phyloP scores from a whole-genome alignment of 2,113 vertebrate species.

The Zeus faber region DNA sequence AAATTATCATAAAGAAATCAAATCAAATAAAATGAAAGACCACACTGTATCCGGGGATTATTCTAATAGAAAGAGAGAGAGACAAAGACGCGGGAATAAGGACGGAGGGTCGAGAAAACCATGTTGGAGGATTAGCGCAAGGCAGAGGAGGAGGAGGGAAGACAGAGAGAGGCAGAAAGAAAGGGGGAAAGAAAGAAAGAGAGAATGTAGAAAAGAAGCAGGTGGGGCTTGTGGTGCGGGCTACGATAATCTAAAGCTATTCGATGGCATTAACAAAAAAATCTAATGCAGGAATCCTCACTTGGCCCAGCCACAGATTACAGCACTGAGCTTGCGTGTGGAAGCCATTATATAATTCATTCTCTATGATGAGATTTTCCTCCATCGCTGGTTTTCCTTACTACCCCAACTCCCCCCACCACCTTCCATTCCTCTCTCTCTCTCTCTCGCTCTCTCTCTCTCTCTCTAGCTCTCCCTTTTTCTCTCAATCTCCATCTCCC shows the following conservation, averaged over 20 bases:
- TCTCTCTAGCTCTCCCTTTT: neutral
- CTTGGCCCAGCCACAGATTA: slow-evolving; percentile 67
- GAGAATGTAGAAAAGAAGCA: slow-evolving; percentile 25
- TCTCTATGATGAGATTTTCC: slow-evolving; percentile 70
- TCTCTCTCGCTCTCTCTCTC: slow-evolving; percentile 12
- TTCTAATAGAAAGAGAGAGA: slow-evolving; percentile 1
- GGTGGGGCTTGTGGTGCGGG: slow-evolving; percentile 33
- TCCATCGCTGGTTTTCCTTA: slow-evolving; percentile 52
- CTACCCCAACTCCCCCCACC: slow-evolving; percentile 6
- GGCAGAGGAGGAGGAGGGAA: neutral
- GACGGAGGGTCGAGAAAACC: neutral
- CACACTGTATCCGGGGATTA: neutral
- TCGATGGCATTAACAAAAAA: slow-evolving; percentile 58
- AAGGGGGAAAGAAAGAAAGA: neutral
- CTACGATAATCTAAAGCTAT: slow-evolving; percentile 63
- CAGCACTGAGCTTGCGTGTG: slow-evolving; percentile 61
- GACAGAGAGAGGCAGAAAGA: slow-evolving; percentile 3
- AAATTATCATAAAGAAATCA: neutral
- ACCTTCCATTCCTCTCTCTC: neutral
- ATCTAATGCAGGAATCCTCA: slow-evolving; percentile 67
- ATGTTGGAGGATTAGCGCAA: neutral
- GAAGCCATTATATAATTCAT: slow-evolving; percentile 72
- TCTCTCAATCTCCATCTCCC: neutral
- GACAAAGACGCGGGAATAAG: neutral
- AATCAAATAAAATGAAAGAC: neutral